Evolutionary conservation across 2,113 vertebrate species (phyloP), one percentile per base, ranked within the genome.

Genomic region (Xyliphius kryptos): DNA sequence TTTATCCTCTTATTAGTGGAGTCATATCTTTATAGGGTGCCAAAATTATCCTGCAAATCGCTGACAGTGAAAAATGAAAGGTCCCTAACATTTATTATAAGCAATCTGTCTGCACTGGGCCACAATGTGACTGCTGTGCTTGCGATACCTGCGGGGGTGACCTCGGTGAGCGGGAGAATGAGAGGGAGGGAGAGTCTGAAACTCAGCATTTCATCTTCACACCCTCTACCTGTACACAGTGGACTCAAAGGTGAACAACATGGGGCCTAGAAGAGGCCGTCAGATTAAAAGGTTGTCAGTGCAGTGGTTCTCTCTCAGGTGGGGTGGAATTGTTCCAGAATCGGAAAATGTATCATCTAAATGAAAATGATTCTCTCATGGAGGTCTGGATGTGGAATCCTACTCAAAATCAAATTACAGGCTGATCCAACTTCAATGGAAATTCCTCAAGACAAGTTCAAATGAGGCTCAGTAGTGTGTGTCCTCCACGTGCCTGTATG

Each of bases 51-150:
- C 81, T 46, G 76, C 74, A 80, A 80, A 83, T 75, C 43, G 87
- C 87, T 89, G 87, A 89, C 87, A 76, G 79, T 81, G 85, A 86
- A 85, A 86, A 88, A 87, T 85, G 82, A 86, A 87, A 85, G 85
- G 87, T 85, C 83, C 78, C 85, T 80, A 78, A 85, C 77, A 63
- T 85, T 83, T 87, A 86, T 87, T 87, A 85, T 87, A 85, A 85
- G 86, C 85, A 82, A 87, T 86, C 83, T 87, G 87, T 87, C 83
- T 83, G 78, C 79, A 74, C 79, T 78, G 82, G 78, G 76, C 79
- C 78, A 77, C 83, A 82, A 83, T 83, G 81, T 84, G 85, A 86
- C 84, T 89, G 86, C 87, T 89, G 86, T 68, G 85, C 79, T 83
- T 78, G 85, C 85, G 79, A 84, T 85, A 87, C 80, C 74, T 79